A percentile compares a stretch with the other conserved stretches of the same genome.
phyloP scores from a whole-genome alignment of 2,113 vertebrate species.

The Platichthys flesus region DNA sequence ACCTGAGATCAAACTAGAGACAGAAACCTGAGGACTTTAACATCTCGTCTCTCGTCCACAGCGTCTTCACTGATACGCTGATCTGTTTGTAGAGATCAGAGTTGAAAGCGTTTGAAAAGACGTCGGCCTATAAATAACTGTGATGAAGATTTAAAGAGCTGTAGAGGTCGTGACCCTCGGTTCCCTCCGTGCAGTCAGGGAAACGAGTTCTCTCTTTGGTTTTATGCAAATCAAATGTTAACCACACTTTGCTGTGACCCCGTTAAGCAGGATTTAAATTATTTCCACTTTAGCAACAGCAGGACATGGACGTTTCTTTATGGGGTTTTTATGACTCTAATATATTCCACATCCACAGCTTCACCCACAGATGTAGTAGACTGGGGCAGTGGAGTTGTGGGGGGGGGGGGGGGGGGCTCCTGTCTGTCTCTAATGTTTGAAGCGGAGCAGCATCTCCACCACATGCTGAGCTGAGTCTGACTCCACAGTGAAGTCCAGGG shows the following conservation, averaged over 20 bases:
- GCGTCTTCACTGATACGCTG: too few relatives aligned
- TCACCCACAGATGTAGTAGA: too few relatives aligned
- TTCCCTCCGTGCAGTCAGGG: neutral
- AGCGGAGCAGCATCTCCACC: neutral
- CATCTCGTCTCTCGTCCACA: too few relatives aligned
- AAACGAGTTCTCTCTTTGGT: neutral
- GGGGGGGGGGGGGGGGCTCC: neutral
- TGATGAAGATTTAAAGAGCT: too few relatives aligned
- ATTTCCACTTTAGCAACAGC: neutral
- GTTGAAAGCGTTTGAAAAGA: neutral
- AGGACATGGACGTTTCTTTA: neutral
- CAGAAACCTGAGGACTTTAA: too few relatives aligned
- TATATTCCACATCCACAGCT: neutral
- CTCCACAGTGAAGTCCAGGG: neutral
- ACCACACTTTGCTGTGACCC: slow-evolving; percentile 6
- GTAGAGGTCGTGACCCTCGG: too few relatives aligned
- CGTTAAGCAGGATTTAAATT: neutral
- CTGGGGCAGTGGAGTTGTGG: neutral
- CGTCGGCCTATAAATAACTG: neutral
- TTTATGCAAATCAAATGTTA: slow-evolving; percentile 38
- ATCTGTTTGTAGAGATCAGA: too few relatives aligned
- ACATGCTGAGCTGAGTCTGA: slow-evolving; percentile 11
- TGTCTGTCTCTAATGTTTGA: neutral
- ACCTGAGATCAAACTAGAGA: too few relatives aligned
- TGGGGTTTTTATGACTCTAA: neutral